These are phyloP conservation scores for Pangasius sanitwongsei DNA, from an alignment of 2,797 vertebrate species.

Conservation along the genomic window DNA sequence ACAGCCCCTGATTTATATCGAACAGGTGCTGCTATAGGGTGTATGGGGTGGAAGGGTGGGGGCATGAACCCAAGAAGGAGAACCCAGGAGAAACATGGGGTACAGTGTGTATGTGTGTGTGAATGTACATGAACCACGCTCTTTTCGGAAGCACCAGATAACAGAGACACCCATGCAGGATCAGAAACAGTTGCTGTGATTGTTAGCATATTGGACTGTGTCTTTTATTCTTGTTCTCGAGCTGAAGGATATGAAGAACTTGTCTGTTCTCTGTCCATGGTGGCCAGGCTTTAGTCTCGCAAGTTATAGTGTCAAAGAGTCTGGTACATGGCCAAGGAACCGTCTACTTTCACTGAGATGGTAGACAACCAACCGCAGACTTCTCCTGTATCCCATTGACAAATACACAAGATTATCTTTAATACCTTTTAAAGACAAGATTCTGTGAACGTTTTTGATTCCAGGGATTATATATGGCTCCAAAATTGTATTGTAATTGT, in stretches of 20 bases:
- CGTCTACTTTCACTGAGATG: not conserved
- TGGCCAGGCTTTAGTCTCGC: not conserved
- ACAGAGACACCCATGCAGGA: conserved; percentile 57
- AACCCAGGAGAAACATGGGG: conserved; percentile 67
- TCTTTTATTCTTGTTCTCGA: conserved; percentile 1
- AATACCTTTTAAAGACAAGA: not conserved
- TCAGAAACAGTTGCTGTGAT: conserved; percentile 61
- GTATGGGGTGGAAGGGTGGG: not conserved
- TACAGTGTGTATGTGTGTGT: conserved; percentile 38
- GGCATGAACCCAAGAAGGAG: conserved; percentile 38
- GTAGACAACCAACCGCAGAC: not conserved
- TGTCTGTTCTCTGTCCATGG: not conserved
- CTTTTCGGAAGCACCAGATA: conserved; percentile 40
- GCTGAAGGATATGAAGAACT: not conserved
- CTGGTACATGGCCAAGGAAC: not conserved
- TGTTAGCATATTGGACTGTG: conserved; percentile 61
- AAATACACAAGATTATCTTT: conserved; percentile 1
- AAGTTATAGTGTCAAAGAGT: not conserved
- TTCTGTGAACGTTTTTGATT: not conserved
- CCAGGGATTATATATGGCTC: not conserved
- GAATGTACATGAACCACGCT: not conserved
- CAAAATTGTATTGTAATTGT: not conserved
- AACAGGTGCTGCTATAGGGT: conserved; percentile 75
- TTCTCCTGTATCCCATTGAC: not conserved
- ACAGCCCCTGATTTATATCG: conserved; percentile 84